phyloP scores from a whole-genome alignment of 2,113 vertebrate species.

The Anguilla rostrata region DNA sequence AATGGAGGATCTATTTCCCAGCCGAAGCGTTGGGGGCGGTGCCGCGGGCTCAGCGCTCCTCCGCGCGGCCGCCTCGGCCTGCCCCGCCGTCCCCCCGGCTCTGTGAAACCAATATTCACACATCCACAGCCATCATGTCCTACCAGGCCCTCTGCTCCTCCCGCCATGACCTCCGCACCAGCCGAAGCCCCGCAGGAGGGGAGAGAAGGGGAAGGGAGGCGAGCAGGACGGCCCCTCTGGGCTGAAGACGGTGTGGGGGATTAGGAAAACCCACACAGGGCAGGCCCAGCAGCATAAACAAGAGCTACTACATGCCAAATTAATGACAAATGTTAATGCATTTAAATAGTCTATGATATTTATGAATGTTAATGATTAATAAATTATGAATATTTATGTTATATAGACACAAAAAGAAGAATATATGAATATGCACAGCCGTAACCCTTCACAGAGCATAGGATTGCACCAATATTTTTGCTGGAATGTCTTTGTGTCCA shows the following conservation, averaged over 20 bases:
- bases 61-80: constrained; percentile 81
- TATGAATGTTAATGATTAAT: background rate
- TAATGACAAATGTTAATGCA: background rate
- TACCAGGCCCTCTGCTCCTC: constrained; percentile 92
- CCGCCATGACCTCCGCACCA: constrained; percentile 90
- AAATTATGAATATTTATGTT: too few species aligned
- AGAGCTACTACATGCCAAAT: background rate
- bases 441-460: too few species aligned
- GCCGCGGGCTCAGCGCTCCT: constrained; percentile 54
- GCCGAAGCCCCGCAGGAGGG: constrained; percentile 78
- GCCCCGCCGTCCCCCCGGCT: constrained; percentile 82
- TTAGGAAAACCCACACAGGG: constrained; percentile 32
- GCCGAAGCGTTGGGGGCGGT: constrained; percentile 66
- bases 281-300: constrained; percentile 29
- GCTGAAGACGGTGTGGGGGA: constrained; percentile 1
- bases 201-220: constrained; percentile 51
- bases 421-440: too few species aligned
- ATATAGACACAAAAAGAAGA: too few species aligned
- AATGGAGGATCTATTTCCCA: constrained; percentile 85
- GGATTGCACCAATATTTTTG: too few species aligned
- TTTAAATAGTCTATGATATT: background rate
- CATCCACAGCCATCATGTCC: constrained; percentile 97
- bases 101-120: constrained; percentile 92
- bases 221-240: constrained; percentile 35
- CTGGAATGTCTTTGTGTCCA: too few species aligned